Conservation (phyloP, 2,113 vertebrate genomes). For the Urocitellus parryii region DNA sequence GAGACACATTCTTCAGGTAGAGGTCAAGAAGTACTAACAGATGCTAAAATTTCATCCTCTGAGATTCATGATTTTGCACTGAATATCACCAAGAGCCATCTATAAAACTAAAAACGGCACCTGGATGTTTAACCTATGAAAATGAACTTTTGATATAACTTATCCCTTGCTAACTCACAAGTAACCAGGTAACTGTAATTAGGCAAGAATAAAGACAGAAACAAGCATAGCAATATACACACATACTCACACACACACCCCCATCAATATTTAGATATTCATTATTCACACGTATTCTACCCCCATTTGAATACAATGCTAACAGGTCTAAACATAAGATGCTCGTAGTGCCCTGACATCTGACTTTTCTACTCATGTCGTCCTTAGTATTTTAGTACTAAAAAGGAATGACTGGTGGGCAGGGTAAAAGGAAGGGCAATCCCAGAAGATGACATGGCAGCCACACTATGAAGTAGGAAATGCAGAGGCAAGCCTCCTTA, state of each 20-base stretch:
- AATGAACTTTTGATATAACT: not conserved
- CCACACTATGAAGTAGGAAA: not conserved
- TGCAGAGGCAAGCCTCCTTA: not conserved
- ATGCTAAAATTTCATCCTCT: not conserved
- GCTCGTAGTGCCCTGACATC: not conserved
- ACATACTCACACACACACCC: not conserved
- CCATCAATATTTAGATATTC: not conserved
- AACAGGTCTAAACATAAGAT: not conserved
- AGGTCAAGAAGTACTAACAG: not conserved
- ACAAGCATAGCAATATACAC: not conserved
- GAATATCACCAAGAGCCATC: not conserved
- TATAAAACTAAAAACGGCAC: not conserved
- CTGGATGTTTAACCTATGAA: not conserved
- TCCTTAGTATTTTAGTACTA: too few species aligned
- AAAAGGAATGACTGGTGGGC: not conserved
- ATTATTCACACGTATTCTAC: not conserved
- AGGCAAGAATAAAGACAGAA: not conserved
- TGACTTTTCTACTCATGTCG: not conserved
- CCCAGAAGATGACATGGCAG: not conserved
- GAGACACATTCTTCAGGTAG: not conserved
- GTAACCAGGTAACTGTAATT: not conserved
- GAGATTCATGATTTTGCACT: not conserved
- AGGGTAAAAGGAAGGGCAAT: not conserved
- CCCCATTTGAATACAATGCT: not conserved
- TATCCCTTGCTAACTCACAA: not conserved